These are phyloP conservation scores for Harmothoe impar DNA, from an alignment of 2,888 invertebrate genomes.

Conservation along the genomic window DNA sequence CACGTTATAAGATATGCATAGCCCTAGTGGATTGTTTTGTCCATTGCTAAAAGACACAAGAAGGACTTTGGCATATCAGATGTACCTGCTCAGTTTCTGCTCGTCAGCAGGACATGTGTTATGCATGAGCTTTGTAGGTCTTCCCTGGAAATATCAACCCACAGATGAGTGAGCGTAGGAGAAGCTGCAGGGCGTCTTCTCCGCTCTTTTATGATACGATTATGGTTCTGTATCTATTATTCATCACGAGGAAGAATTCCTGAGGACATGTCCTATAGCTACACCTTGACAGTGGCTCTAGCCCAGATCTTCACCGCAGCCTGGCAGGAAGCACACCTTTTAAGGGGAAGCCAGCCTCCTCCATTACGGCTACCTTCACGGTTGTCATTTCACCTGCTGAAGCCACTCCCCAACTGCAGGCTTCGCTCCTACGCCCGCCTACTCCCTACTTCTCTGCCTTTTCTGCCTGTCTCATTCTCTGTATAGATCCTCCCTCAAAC, in stretches of 20 bases:
- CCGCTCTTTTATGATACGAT: slow-evolving; percentile 16
- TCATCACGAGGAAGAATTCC: background rate
- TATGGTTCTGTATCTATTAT: slow-evolving; percentile 23
- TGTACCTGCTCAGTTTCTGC: too few species aligned
- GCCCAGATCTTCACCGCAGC: too few species aligned
- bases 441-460: background rate
- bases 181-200: background rate
- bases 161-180: background rate
- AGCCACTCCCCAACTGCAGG: background rate
- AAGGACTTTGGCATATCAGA: too few species aligned
- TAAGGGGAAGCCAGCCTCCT: background rate
- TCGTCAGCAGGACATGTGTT: background rate
- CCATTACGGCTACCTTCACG: background rate
- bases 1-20: too few species aligned
- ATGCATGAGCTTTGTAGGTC: background rate
- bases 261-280: background rate
- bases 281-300: background rate
- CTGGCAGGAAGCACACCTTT: background rate
- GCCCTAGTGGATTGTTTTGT: too few species aligned
- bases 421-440: background rate
- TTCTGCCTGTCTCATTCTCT: background rate
- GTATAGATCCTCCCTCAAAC: too few species aligned
- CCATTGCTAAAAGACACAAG: too few species aligned
- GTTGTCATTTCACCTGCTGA: background rate
- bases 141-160: background rate